Base-by-base conservation (phyloP, 2,888 invertebrate genomes). In the Bursaphelenchus okinawaensis region DNA sequence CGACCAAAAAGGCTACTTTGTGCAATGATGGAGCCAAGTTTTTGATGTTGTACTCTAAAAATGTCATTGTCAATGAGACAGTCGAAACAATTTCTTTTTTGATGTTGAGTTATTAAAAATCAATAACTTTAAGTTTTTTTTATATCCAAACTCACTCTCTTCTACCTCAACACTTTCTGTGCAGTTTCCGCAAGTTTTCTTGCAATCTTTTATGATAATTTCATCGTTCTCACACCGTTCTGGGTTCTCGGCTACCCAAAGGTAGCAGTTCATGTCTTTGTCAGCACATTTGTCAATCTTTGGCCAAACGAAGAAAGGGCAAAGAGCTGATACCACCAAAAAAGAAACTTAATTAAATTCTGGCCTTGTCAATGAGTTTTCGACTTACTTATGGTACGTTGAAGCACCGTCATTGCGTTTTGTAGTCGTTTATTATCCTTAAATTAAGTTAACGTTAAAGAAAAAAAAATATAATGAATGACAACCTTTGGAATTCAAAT, bases 1-100 rank as follows among this genome's bases (percentile, higher is more conserved):
- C 82, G 3, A 82, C 70, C 67, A 82, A 69, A 69, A 79, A 82
- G 4, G 80, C 80, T 27, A 82, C 63, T 12, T 75, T 69, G 27
- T 70, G 69, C 55, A 82, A 60, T 19, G 75, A 66, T 20, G 57
- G 51, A 0, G 79, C 80, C 52, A 81, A 62, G 0, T 62, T 65
- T 1, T 62, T 65, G 19, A 78, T 66, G 54, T 82, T 79, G 68
- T 81, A 82, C 64, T 72, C 82, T 80, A 63, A 22, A 65, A 22
- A 19, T 24, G 12, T 54, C 20, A 54, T n/a, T n/a, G n/a, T n/a
- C n/a, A n/a, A n/a, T n/a, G n/a, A n/a, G n/a, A n/a, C n/a, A n/a
- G n/a, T 62, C 62, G 63, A 7, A 60, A 52, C 63, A 19, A 51
- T 22, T 31, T 50, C 63, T 12, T 20, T 62, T 62, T 19, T 63